phyloP scores from a whole-genome alignment of 92 coral and sea anemone genomes.

The Parazoanthus swiftii region DNA sequence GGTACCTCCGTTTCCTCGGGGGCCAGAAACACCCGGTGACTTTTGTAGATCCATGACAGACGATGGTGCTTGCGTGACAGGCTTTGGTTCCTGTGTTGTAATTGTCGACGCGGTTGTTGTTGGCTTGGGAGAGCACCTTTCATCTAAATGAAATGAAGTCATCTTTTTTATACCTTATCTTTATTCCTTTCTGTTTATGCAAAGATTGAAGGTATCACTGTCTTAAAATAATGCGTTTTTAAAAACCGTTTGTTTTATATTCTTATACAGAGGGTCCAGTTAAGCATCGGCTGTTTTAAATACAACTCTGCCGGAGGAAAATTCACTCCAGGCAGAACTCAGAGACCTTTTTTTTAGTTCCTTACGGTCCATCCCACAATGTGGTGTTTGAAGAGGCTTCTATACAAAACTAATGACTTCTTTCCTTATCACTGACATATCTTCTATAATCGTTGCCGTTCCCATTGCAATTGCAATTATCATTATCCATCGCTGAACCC shows the following conservation, averaged over 20 bases:
- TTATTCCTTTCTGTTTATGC: neutral
- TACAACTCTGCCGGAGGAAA: too few species aligned
- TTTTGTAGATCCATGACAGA: neutral
- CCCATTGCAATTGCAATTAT: neutral
- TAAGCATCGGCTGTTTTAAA: too few species aligned
- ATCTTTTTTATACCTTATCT: neutral
- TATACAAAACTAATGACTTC: neutral
- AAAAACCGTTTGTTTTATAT: too few species aligned
- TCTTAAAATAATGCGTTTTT: too few species aligned
- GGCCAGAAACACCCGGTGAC: neutral
- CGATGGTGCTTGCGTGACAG: neutral
- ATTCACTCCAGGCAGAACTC: too few species aligned
- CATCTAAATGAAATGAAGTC: conserved; percentile 1
- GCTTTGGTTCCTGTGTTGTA: neutral
- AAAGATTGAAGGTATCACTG: too few species aligned
- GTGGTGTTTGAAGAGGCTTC: neutral
- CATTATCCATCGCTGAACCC: neutral
- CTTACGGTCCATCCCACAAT: too few species aligned
- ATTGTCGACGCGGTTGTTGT: neutral
- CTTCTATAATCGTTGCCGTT: neutral
- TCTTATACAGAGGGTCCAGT: too few species aligned
- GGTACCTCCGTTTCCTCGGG: neutral
- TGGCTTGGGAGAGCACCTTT: conserved; percentile 9
- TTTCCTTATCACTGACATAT: neutral
- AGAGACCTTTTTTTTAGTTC: too few species aligned